Evolutionary conservation across 2,113 vertebrate species (phyloP), one percentile per base, ranked within the genome.

Genomic region (Tachysurus vachellii): DNA sequence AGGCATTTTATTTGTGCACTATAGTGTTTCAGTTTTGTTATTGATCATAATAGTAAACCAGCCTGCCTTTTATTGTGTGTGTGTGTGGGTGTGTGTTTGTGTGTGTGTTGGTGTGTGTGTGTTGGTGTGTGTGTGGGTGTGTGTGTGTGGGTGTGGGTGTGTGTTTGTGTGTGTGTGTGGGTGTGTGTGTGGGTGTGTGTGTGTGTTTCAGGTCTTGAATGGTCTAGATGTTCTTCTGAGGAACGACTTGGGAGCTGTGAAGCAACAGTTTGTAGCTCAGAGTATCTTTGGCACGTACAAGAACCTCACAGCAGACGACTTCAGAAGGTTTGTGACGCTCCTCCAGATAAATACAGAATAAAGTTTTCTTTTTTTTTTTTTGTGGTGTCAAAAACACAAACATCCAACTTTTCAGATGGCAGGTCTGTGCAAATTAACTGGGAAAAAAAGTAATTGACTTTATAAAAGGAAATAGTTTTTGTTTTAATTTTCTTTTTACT

Each of bases 261-360:
- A 95, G 88, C 89, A 94, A 92, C 92, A 94, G 31, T 95, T 95
- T 42, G 42, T 96, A 2, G 93, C 94, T 77, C 89, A 90, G 28
- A 93, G 83, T 26, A 12, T 96, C 66, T 88, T 92, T 10, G 76
- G 91, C 62, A 82, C 90, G 26, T 94, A 92, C 91, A 94, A 36
- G 44, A 95, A 95, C 92, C 90, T 96, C 62, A 94, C 94, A 1
- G 90, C 89, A 14, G 75, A 93, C 50, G 91, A 95, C 79, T 93
- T 96, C 26, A 88, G 44, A 87, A 95, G 92, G 95, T 96, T 79
- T 77, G 93, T 21, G 1, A 28, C 13, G 14, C 28, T 54, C 36
- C 13, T 50, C 10, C 14, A 31, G 14, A 59, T 31, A 6, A 56
- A 19, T 50, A 1, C 47, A 50, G 47, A 50, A 11, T 8, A 5